phyloP scores from a whole-genome alignment of 2,113 vertebrate genomes.

The Stercorarius parasiticus region DNA sequence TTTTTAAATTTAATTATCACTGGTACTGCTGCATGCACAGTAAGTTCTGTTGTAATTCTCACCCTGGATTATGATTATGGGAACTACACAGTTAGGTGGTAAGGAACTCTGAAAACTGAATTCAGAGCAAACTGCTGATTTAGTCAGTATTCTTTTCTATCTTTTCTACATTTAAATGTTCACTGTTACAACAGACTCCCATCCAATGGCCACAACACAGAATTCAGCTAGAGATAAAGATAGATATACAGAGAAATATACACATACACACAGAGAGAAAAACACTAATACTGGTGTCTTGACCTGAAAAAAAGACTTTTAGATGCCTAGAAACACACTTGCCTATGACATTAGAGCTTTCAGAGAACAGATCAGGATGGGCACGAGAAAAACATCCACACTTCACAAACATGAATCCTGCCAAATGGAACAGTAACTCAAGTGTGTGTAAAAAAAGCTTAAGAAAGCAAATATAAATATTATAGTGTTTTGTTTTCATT shows the following conservation, averaged over 20 bases:
- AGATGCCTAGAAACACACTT: neutral
- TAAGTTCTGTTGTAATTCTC: neutral
- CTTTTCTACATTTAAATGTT: neutral
- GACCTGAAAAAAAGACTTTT: neutral
- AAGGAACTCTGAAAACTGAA: neutral
- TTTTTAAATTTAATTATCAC: neutral
- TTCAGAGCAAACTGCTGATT: neutral
- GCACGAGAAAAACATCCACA: neutral
- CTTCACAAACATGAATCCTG: neutral
- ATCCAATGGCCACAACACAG: neutral
- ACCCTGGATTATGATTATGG: neutral
- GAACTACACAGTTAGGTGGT: neutral
- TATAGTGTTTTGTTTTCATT: neutral
- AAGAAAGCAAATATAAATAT: neutral
- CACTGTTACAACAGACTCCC: neutral
- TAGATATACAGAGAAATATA: neutral
- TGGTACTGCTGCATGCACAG: neutral
- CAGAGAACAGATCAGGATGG: neutral
- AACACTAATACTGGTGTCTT: neutral
- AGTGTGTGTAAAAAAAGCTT: neutral
- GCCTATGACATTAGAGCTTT: neutral
- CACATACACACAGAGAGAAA: neutral
- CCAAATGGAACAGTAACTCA: neutral
- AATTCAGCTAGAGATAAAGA: neutral
- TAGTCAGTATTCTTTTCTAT: neutral